A percentile compares a stretch with the other conserved stretches of the same genome.
These are phyloP conservation scores for Clarias fuscus DNA, from an alignment of 2,797 vertebrate genomes.

Conservation along the genomic window DNA sequence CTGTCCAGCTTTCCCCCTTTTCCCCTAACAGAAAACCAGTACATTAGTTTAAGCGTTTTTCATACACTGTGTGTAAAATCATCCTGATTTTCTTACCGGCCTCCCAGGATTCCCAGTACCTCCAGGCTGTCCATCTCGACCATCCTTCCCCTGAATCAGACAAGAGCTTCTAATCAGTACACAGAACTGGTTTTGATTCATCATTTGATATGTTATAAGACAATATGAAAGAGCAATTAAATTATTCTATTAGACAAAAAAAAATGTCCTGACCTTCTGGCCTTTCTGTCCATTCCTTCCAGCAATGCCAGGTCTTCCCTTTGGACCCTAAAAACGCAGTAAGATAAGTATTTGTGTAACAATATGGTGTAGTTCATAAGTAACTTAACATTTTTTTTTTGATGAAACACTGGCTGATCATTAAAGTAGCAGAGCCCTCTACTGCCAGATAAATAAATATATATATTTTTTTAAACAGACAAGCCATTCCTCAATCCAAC, in stretches of 20 bases:
- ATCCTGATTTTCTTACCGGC: constrained; percentile 62
- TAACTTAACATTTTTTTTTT: neutral
- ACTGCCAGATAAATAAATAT: too few relatives aligned
- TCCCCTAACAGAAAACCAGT: constrained; percentile 68
- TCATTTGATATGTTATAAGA: neutral
- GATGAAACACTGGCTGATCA: neutral
- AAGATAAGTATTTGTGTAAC: neutral
- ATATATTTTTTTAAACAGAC: too few relatives aligned
- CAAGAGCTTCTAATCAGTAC: neutral
- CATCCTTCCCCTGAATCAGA: constrained; percentile 66
- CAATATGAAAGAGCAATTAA: neutral
- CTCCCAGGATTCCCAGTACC: constrained; percentile 68
- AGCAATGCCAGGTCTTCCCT: constrained; percentile 65
- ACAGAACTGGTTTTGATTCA: neutral
- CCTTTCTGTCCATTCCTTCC: constrained; percentile 73
- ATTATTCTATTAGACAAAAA: neutral
- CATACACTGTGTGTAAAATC: neutral
- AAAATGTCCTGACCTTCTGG: constrained; percentile 73
- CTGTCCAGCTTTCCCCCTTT: constrained; percentile 74
- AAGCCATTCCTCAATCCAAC: neutral
- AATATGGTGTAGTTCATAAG: neutral
- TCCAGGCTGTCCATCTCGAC: constrained; percentile 68
- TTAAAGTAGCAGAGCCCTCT: neutral
- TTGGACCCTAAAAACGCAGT: constrained; percentile 66
- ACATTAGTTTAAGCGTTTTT: neutral